These are phyloP conservation scores for Gasteruption jaculator DNA, from an alignment of 2,888 invertebrate species.

Conservation along the genomic window DNA sequence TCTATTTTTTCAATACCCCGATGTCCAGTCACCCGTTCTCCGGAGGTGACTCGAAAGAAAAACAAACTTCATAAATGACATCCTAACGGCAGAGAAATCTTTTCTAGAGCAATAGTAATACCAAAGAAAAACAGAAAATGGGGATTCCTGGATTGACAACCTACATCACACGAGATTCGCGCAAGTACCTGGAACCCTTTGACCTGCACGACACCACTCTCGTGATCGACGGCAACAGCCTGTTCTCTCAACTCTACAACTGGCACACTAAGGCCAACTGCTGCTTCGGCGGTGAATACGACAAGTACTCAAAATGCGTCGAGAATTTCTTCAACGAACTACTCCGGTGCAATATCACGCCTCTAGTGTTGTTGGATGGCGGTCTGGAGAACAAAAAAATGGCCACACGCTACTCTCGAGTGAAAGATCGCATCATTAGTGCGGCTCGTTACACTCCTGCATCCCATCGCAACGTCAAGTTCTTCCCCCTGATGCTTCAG, in stretches of 20 bases:
- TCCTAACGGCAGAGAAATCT: too few relatives aligned
- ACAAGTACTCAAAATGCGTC: conserved; percentile 65
- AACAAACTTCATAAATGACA: too few relatives aligned
- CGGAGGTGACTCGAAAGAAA: too few relatives aligned
- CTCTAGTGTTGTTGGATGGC: conserved; percentile 78
- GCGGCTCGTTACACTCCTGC: conserved; percentile 56
- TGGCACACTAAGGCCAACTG: conserved; percentile 60
- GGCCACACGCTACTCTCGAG: conserved; percentile 60
- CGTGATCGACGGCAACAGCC: conserved; percentile 77
- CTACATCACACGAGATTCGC: conserved; percentile 65
- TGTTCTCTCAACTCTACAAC: conserved; percentile 69
- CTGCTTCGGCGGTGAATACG: conserved; percentile 84
- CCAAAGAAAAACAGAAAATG: conserved; percentile 57
- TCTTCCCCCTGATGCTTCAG: conserved; percentile 73
- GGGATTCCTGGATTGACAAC: conserved; percentile 84
- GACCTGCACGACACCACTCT: conserved; percentile 65
- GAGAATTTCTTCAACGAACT: conserved; percentile 67
- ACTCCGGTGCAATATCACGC: conserved; percentile 65
- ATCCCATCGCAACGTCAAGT: conserved; percentile 54
- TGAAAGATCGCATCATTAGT: conserved; percentile 59
- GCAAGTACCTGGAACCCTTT: conserved; percentile 61
- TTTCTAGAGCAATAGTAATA: too few relatives aligned
- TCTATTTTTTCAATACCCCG: too few relatives aligned
- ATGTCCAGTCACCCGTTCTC: too few relatives aligned
- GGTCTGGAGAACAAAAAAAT: conserved; percentile 70